These are phyloP conservation scores for Cheilosia scutellata DNA, from an alignment of 2,888 invertebrate genomes.

Conservation along the genomic window DNA sequence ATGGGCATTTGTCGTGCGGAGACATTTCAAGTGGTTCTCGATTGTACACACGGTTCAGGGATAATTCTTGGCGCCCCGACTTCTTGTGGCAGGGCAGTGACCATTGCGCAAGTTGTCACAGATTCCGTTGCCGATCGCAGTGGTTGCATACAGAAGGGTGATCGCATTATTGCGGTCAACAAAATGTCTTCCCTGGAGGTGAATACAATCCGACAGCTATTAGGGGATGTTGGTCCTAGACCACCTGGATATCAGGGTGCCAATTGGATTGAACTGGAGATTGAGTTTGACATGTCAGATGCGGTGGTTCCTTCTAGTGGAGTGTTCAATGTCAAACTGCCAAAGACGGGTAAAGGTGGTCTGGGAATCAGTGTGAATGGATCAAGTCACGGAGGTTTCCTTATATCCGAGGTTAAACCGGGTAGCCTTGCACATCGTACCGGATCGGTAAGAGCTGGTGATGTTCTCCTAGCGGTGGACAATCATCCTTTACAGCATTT, in stretches of 20 bases:
- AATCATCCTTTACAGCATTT: slow-evolving; percentile 89
- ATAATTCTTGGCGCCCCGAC: slow-evolving; percentile 81
- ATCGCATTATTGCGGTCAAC: slow-evolving; percentile 93
- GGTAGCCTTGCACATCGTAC: slow-evolving; percentile 96
- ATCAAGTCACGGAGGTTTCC: slow-evolving; percentile 86
- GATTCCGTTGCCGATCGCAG: slow-evolving; percentile 86
- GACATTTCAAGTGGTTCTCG: slow-evolving; percentile 83
- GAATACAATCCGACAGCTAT: slow-evolving; percentile 85
- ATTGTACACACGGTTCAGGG: slow-evolving; percentile 84
- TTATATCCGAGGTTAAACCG: slow-evolving; percentile 94
- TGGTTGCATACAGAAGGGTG: slow-evolving; percentile 91
- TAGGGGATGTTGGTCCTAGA: slow-evolving; percentile 80
- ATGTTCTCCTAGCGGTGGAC: slow-evolving; percentile 94
- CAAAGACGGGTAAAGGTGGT: slow-evolving; percentile 89
- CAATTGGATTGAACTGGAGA: slow-evolving; percentile 90
- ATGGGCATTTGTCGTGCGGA: slow-evolving; percentile 83
- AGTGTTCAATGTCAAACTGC: slow-evolving; percentile 94
- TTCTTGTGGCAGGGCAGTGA: slow-evolving; percentile 82
- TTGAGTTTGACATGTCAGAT: slow-evolving; percentile 96
- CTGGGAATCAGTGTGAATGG: slow-evolving; percentile 96
- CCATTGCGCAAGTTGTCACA: slow-evolving; percentile 81
- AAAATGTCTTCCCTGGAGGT: slow-evolving; percentile 89
- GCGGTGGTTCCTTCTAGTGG: slow-evolving; percentile 96
- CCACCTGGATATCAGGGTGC: slow-evolving; percentile 84
- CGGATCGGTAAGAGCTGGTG: slow-evolving; percentile 94